Conservation (phyloP, 2,113 vertebrate genomes). For the Vidua macroura region DNA sequence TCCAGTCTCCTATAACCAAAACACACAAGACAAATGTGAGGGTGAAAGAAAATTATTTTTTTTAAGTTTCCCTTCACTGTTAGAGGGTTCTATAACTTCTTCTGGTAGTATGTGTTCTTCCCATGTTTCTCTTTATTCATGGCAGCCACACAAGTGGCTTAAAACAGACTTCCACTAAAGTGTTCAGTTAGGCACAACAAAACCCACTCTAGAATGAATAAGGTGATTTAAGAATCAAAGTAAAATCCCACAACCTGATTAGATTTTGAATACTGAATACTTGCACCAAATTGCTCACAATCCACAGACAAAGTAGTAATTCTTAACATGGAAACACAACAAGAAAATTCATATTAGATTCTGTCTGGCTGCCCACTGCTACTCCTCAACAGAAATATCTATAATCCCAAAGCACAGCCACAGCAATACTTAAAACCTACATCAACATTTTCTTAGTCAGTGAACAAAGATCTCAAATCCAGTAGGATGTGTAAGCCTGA, state of each 20-base stretch:
- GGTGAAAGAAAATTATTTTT: not conserved
- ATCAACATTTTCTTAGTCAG: not conserved
- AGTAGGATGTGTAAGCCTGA: conserved; percentile 5
- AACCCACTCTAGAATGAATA: not conserved
- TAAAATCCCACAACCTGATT: not conserved
- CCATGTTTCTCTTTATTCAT: not conserved
- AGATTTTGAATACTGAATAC: not conserved
- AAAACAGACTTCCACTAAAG: not conserved
- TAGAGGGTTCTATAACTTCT: not conserved
- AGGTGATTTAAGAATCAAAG: not conserved
- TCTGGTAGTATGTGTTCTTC: not conserved
- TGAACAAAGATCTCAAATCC: conserved; percentile 13
- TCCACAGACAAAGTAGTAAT: not conserved
- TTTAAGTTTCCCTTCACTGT: not conserved
- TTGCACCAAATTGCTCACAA: not conserved
- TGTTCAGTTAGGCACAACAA: not conserved
- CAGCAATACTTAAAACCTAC: not conserved
- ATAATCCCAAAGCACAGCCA: not conserved
- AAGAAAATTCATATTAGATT: not conserved
- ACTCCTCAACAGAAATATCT: not conserved
- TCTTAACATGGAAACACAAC: not conserved
- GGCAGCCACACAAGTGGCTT: not conserved
- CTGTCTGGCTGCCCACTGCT: not conserved
- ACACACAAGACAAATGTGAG: not conserved
- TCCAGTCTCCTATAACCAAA: not conserved